Evolutionary conservation across 1,140 invertebrate genomes (phyloP).

Genomic region (Drosophila bocqueti): DNA sequence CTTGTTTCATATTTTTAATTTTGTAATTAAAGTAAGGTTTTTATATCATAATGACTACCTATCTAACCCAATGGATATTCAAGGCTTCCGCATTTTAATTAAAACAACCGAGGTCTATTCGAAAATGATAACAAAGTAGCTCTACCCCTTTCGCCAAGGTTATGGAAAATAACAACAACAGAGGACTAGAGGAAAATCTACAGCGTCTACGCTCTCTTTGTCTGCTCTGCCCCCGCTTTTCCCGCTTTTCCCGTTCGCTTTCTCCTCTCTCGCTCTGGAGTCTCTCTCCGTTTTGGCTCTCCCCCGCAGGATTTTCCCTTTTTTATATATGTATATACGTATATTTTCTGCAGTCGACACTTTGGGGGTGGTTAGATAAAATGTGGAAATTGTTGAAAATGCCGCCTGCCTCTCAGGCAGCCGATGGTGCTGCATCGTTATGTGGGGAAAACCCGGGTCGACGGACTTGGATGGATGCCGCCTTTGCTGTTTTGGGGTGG

Average conservation of each 20-base stretch:
- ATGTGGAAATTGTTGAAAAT: constrained; percentile 83
- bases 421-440: constrained; percentile 73
- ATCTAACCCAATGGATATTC: background rate
- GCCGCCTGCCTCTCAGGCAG: constrained; percentile 63
- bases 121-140: constrained; percentile 50
- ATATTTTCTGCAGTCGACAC: constrained; percentile 72
- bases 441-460: constrained; percentile 72
- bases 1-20: background rate
- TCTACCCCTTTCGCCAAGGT: constrained; percentile 52
- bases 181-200: constrained; percentile 54
- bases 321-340: constrained; percentile 48
- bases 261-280: constrained; percentile 12
- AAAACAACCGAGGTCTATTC: constrained; percentile 6
- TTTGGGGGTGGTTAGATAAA: constrained; percentile 83
- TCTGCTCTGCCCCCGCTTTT: constrained; percentile 15
- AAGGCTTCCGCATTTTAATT: background rate
- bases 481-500: constrained; percentile 61
- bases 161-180: constrained; percentile 56
- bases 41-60: background rate
- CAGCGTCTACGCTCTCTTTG: constrained; percentile 54
- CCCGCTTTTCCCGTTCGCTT: constrained; percentile 13
- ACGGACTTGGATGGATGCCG: constrained; percentile 72
- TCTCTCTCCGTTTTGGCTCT: constrained; percentile 35
- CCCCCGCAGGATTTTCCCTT: constrained; percentile 72
- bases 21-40: background rate